A percentile compares a stretch with the other conserved stretches of the same genome.
These are phyloP conservation scores for Argyrosomus regius DNA, from an alignment of 2,797 vertebrate species.

Conservation along the genomic window DNA sequence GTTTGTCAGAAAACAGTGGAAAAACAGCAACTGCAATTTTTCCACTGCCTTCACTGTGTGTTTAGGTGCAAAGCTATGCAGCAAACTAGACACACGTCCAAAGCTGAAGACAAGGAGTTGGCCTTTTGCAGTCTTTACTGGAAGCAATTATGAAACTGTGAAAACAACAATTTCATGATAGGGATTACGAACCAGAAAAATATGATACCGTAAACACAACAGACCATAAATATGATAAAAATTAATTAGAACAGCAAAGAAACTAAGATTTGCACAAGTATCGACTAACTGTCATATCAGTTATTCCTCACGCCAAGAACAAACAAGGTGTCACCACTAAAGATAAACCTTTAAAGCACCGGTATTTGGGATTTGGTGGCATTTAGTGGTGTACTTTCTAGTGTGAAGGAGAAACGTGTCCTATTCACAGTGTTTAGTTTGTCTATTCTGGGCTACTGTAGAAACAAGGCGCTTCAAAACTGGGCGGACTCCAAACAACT, in stretches of 20 bases:
- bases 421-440: too few relatives aligned
- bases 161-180: not conserved
- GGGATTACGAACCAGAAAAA: conserved; percentile 9
- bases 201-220: not conserved
- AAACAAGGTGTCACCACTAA: not conserved
- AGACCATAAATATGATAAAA: not conserved
- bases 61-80: not conserved
- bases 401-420: too few relatives aligned
- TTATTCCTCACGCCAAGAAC: not conserved
- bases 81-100: not conserved
- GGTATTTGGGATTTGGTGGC: too few relatives aligned
- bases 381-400: too few relatives aligned
- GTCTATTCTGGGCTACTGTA: too few relatives aligned
- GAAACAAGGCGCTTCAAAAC: too few relatives aligned
- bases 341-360: not conserved
- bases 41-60: not conserved
- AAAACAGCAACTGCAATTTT: not conserved
- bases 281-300: not conserved
- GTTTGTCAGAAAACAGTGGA: not conserved
- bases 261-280: not conserved
- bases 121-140: conserved; percentile 2
- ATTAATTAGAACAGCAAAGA: not conserved
- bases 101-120: not conserved
- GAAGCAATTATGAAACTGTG: not conserved
- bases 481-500: too few relatives aligned